Percentiles rank a stretch among this genome's conserved stretches.
Evolutionary conservation across 2,113 vertebrate genomes (phyloP).

Genomic region (human): DNA sequence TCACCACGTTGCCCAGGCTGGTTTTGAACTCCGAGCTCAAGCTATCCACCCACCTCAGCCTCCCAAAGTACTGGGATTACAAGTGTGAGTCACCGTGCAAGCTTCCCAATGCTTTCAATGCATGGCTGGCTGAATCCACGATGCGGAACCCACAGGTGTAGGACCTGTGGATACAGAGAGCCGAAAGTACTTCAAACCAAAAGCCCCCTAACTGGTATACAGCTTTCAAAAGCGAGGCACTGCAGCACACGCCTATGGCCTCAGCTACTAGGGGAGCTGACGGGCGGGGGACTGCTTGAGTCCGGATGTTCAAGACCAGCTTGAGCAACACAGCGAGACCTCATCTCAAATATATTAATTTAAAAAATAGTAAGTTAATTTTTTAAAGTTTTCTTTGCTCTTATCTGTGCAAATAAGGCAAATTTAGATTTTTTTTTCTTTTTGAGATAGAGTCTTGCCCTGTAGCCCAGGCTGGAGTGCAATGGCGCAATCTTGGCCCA

Average conservation of each 20-base stretch:
- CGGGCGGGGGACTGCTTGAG: background rate
- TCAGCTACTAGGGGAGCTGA: background rate
- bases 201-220: background rate
- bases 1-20: too few species aligned
- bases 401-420: constrained; percentile 9
- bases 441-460: too few species aligned
- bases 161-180: background rate
- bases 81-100: too few species aligned
- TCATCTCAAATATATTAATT: background rate
- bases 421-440: background rate
- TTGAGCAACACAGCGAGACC: background rate
- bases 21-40: too few species aligned
- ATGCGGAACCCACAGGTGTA: background rate
- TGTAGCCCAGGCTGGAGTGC: too few species aligned
- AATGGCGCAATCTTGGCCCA: too few species aligned
- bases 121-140: background rate
- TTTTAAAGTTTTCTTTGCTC: constrained; percentile 18
- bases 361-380: background rate
- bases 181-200: background rate
- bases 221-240: background rate
- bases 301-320: background rate
- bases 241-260: background rate
- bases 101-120: background rate
- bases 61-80: too few species aligned
- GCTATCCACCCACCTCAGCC: too few species aligned